Evolutionary conservation across 2,888 invertebrate species (phyloP), one percentile per base, ranked within the genome.

Genomic region (Epinotia nisella): DNA sequence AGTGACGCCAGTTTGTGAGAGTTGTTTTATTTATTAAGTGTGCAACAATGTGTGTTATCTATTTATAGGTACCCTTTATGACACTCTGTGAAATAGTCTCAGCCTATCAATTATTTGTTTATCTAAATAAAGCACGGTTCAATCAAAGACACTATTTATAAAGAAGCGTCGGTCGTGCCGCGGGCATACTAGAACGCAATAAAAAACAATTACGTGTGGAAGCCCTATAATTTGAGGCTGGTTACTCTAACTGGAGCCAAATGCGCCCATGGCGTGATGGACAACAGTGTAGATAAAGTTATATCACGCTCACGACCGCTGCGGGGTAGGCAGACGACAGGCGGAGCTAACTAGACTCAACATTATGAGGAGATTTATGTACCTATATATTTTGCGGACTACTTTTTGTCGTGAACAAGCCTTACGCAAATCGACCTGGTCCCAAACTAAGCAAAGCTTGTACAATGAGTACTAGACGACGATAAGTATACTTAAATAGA

Each of bases 221-320:
- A 62, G 58, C 56, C 56, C 68, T 72, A 68, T 72, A 68, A 72
- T 72, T 72, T 72, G 45, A 60, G 51, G 68, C 68, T 72, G 55
- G 55, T 71, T 71, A 17, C 45, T 29, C 21, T 72, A 72, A 72
- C 72, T 58, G 39, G 41, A 29, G 55, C 72, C 72, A 72, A 72
- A 72, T 72, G 67, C 39, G 72, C 56, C 39, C n/a, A 68, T 72
- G 21, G 72, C 72, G 72, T 72, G 72, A 72, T 56, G 68, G 19
- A 41, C 53, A 49, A 19, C n/a, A 7, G 49, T 70, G 24, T 41
- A 51, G 56, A 64, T 71, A 71, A 56, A 39, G 24, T 24, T 66
- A 56, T 53, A 56, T 41, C 55, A 5, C 5, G 66, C 55, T 55
- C 66, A 66, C 66, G 66, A 56, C 41, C 55, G 29, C 64, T 35